Evolutionary conservation across 2,888 invertebrate species (phyloP).

Genomic region (Hyles lineata): DNA sequence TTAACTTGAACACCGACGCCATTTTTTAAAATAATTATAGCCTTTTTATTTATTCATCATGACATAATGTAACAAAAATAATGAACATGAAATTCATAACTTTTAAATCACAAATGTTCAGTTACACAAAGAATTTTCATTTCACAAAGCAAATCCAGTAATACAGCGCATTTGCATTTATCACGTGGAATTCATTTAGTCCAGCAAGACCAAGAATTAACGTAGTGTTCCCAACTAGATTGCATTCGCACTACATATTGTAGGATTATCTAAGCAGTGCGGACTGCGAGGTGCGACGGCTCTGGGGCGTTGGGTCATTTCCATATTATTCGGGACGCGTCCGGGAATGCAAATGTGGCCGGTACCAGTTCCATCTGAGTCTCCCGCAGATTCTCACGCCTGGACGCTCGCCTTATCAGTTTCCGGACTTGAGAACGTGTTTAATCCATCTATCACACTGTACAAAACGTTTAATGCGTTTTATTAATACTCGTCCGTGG

Average conservation of each 20-base stretch:
- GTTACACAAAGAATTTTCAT: not conserved
- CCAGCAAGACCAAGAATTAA: not conserved
- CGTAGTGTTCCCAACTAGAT: conserved; percentile 42
- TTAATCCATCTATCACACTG: conserved; percentile 50
- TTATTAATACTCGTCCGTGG: not conserved
- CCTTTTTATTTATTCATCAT: no score
- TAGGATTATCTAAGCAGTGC: conserved; percentile 59
- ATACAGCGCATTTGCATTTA: not conserved
- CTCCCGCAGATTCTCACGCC: conserved; percentile 45
- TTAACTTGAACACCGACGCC: no score
- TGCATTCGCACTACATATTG: conserved; percentile 66
- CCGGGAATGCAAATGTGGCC: conserved; percentile 74
- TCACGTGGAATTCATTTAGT: not conserved
- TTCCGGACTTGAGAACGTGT: conserved; percentile 51
- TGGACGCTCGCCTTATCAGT: conserved; percentile 43
- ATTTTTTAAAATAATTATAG: no score
- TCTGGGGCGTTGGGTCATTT: conserved; percentile 66
- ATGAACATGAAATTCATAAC: no score
- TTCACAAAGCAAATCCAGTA: not conserved
- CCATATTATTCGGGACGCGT: conserved; percentile 82
- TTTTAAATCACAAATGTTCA: no score
- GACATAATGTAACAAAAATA: no score
- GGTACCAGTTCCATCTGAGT: conserved; percentile 13
- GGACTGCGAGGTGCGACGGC: conserved; percentile 31
- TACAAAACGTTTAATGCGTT: not conserved